Conservation (phyloP, 2,888 invertebrate species). For the Cataglyphis albicans region DNA sequence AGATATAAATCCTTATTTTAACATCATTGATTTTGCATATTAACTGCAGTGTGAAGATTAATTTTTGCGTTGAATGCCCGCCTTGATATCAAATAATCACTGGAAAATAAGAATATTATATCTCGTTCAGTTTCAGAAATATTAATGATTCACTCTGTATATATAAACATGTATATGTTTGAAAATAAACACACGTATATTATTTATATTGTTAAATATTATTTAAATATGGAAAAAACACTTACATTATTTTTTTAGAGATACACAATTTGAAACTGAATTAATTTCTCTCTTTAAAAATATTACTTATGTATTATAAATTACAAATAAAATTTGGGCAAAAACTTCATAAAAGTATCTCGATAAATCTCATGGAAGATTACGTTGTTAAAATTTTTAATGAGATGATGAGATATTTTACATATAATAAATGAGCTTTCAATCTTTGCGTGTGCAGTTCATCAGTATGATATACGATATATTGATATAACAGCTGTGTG, state of each 20-base stretch:
- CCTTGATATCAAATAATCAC: too few species aligned
- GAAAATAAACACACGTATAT: not conserved
- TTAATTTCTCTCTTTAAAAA: not conserved
- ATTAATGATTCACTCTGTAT: too few species aligned
- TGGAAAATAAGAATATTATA: too few species aligned
- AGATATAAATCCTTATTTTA: too few species aligned
- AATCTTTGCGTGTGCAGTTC: not conserved
- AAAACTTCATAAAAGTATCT: not conserved
- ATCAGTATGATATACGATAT: not conserved
- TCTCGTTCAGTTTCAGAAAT: too few species aligned
- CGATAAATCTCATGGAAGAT: not conserved
- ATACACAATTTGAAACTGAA: not conserved
- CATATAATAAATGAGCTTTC: not conserved
- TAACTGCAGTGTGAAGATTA: too few species aligned
- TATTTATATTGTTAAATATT: slow-evolving; percentile 1
- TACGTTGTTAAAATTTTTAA: not conserved
- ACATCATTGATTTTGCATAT: too few species aligned
- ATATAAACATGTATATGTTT: too few species aligned
- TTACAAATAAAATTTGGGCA: not conserved
- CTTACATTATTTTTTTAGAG: not conserved
- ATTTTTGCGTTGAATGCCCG: too few species aligned
- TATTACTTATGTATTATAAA: not conserved
- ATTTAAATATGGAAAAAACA: not conserved
- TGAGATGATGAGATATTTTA: not conserved
- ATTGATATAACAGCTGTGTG: slow-evolving; percentile 29